phyloP scores from a whole-genome alignment of 2,888 invertebrate genomes.

The Dryomyza anilis region DNA sequence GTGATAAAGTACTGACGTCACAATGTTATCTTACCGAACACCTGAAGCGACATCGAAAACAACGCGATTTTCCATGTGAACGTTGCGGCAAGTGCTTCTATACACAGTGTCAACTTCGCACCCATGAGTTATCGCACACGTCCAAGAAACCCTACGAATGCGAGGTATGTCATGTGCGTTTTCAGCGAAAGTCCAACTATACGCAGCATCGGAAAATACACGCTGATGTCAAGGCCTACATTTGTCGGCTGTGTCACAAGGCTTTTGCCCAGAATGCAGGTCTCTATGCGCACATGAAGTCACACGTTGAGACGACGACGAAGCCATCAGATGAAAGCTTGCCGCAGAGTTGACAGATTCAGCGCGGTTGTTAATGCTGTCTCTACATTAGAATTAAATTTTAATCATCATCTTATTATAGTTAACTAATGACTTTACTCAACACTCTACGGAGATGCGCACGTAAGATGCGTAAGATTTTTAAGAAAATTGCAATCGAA shows the following conservation, averaged over 20 bases:
- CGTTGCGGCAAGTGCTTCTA: conserved; percentile 50
- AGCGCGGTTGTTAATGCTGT: too few relatives aligned
- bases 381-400: too few relatives aligned
- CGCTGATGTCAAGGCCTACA: conserved; percentile 32
- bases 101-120: conserved; percentile 46
- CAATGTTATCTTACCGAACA: too few relatives aligned
- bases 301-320: conserved; percentile 19
- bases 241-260: conserved; percentile 36
- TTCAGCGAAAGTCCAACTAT: conserved; percentile 47
- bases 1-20: conserved; percentile 46
- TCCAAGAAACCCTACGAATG: conserved; percentile 43
- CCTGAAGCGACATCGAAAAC: conserved; percentile 48
- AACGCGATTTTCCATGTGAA: conserved; percentile 44
- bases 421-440: too few relatives aligned
- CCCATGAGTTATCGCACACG: conserved; percentile 49
- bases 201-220: conserved; percentile 49
- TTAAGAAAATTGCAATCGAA: too few relatives aligned
- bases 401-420: too few relatives aligned
- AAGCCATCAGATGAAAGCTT: background rate
- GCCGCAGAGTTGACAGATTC: too few relatives aligned
- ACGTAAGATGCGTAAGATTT: too few relatives aligned
- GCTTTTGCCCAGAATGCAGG: conserved; percentile 37
- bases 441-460: too few relatives aligned
- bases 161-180: conserved; percentile 42
- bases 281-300: conserved; percentile 34